Percentiles rank a stretch among this genome's conserved stretches.
Conservation (phyloP, 2,888 invertebrate species). For the Oasisia sp. region DNA sequence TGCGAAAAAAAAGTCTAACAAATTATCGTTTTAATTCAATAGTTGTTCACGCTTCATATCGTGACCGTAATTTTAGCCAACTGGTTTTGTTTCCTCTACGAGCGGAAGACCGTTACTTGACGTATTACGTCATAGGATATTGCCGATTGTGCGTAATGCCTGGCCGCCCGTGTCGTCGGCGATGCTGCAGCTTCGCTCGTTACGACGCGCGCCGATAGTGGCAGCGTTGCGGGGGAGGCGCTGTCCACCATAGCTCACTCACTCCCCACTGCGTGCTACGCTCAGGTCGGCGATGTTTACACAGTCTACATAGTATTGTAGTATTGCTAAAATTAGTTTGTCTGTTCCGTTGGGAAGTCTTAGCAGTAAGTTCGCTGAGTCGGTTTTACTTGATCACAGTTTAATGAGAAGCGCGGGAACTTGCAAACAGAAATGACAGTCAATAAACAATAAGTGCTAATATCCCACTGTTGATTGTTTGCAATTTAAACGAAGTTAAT, state of each 20-base stretch:
- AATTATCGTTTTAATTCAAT: neutral
- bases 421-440: too few relatives aligned
- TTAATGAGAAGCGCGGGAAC: too few relatives aligned
- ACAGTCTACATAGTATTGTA: too few relatives aligned
- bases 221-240: neutral
- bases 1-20: neutral
- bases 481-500: too few relatives aligned
- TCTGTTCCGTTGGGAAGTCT: too few relatives aligned
- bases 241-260: neutral
- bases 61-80: constrained; percentile 3
- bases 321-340: too few relatives aligned
- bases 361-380: too few relatives aligned
- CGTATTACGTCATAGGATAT: constrained; percentile 5
- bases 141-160: neutral
- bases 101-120: constrained; percentile 17
- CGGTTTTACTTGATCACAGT: too few relatives aligned
- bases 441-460: too few relatives aligned
- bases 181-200: constrained; percentile 12
- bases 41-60: neutral
- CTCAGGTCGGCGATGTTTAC: too few relatives aligned
- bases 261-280: neutral
- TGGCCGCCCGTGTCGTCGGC: neutral
- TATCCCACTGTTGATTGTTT: too few relatives aligned
- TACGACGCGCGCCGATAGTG: neutral
- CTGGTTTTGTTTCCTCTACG: neutral